These are phyloP conservation scores for Epinotia demarniana DNA, from an alignment of 2,888 invertebrate species.

Conservation along the genomic window DNA sequence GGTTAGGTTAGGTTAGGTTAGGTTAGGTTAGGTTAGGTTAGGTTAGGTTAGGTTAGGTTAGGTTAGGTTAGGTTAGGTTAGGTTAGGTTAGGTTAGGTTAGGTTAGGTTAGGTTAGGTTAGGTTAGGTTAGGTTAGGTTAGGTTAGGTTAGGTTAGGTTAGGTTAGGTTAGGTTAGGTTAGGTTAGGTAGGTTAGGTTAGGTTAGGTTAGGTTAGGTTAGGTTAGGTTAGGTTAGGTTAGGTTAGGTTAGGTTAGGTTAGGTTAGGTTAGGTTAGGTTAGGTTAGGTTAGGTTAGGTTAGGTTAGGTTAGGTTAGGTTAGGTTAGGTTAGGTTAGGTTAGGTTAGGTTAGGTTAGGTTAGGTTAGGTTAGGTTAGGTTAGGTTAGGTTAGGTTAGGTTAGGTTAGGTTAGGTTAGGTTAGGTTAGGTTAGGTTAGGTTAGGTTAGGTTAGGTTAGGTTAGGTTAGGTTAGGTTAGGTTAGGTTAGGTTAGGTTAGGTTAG, in stretches of 20 bases:
- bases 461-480: constrained; percentile 27
- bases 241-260: constrained; percentile 39
- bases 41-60: constrained; percentile 36
- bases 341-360: constrained; percentile 29
- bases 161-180: constrained; percentile 36
- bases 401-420: constrained; percentile 9
- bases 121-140: constrained; percentile 39
- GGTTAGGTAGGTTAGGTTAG: constrained; percentile 24
- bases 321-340: constrained; percentile 32
- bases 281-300: constrained; percentile 41
- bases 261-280: constrained; percentile 41
- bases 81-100: constrained; percentile 19
- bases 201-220: constrained; percentile 37
- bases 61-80: constrained; percentile 35
- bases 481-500: constrained; percentile 39
- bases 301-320: constrained; percentile 38
- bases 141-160: constrained; percentile 35
- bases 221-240: constrained; percentile 38
- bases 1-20: constrained; percentile 19
- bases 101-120: constrained; percentile 22
- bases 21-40: constrained; percentile 26
- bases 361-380: constrained; percentile 30
- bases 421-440: constrained; percentile 26
- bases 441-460: constrained; percentile 19
- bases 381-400: constrained; percentile 27